A percentile compares a stretch with the other conserved stretches of the same genome.
Conservation (phyloP, 2,888 invertebrate species). For the Phortica okadai region DNA sequence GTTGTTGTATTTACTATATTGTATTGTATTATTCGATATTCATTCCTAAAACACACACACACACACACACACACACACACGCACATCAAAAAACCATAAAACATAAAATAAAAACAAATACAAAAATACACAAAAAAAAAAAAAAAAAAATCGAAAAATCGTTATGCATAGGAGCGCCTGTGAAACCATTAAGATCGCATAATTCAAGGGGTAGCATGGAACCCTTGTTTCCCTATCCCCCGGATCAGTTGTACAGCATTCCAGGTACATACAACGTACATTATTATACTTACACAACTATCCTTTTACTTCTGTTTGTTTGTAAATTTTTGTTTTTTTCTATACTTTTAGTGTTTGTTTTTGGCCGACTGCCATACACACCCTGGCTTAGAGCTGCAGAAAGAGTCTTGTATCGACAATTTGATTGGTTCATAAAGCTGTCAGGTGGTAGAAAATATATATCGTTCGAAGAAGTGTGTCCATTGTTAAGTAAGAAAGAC, state of each 20-base stretch:
- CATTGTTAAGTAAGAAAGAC: too few species aligned
- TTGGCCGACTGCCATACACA: too few species aligned
- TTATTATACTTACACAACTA: background rate
- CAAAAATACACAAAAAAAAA: slow-evolving; percentile 21
- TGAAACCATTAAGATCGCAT: slow-evolving; percentile 77
- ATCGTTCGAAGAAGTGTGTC: too few species aligned
- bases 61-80: background rate
- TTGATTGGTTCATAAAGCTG: too few species aligned
- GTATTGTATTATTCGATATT: slow-evolving; percentile 1
- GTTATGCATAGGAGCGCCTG: slow-evolving; percentile 75
- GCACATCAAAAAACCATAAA: background rate
- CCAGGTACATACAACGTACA: slow-evolving; percentile 73
- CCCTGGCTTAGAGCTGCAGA: too few species aligned
- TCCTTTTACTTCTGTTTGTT: background rate
- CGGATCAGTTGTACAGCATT: slow-evolving; percentile 78
- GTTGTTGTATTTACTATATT: background rate
- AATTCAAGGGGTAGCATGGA: slow-evolving; percentile 77
- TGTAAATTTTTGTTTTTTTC: background rate
- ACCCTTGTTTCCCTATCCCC: slow-evolving; percentile 76
- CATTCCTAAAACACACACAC: background rate
- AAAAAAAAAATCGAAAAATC: slow-evolving; percentile 27
- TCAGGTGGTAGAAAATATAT: too few species aligned
- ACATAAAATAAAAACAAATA: background rate
- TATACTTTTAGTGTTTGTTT: background rate
- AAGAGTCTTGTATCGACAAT: too few species aligned